Percentiles rank a stretch among this genome's conserved stretches.
These are phyloP conservation scores for Pogonomyrmex californicus DNA, from an alignment of 1,140 invertebrate genomes.

Conservation along the genomic window DNA sequence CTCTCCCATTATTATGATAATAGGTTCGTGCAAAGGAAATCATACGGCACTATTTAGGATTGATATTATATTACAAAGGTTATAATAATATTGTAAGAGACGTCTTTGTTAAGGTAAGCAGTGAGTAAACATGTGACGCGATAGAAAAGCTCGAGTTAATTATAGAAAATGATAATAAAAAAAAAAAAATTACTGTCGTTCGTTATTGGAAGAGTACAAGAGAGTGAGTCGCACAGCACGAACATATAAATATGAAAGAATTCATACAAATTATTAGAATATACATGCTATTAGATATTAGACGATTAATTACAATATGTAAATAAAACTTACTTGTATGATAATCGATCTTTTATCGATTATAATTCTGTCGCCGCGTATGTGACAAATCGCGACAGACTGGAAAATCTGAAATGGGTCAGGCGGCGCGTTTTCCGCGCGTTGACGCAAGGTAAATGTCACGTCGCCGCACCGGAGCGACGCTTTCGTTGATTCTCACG, in stretches of 20 bases:
- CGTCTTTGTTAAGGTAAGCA: no score
- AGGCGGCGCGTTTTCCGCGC: slow-evolving; percentile 44
- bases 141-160: background rate
- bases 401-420: slow-evolving; percentile 39
- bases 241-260: background rate
- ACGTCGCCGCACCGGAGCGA: slow-evolving; percentile 59
- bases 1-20: slow-evolving; percentile 64
- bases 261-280: slow-evolving; percentile 7
- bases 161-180: background rate
- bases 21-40: slow-evolving; percentile 45
- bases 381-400: slow-evolving; percentile 27
- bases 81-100: no score
- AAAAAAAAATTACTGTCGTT: background rate
- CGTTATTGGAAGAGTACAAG: background rate
- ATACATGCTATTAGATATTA: background rate
- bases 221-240: background rate
- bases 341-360: background rate
- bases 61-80: slow-evolving; percentile 60
- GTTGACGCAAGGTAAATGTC: slow-evolving; percentile 68
- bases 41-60: slow-evolving; percentile 49
- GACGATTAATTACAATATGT: background rate
- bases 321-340: background rate
- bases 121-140: background rate
- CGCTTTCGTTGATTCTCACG: slow-evolving; percentile 69
- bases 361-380: slow-evolving; percentile 6